These are phyloP conservation scores for Ceratosolen solmsi DNA, from an alignment of 1,140 invertebrate species.

Conservation along the genomic window DNA sequence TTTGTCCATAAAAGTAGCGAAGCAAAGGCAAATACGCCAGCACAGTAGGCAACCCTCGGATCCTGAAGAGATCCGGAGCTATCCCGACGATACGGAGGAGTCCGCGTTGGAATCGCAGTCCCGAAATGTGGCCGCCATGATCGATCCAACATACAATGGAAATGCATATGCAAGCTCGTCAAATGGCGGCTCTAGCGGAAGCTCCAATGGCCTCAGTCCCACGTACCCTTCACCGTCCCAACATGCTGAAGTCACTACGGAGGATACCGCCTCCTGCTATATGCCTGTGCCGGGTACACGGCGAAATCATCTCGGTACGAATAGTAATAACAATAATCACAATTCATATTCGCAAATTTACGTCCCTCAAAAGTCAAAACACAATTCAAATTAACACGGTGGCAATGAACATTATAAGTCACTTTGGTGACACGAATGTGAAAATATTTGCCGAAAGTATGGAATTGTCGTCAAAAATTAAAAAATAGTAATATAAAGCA, in stretches of 20 bases:
- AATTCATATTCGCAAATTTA: no score
- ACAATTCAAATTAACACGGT: no score
- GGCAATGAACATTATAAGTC: no score
- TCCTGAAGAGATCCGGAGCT: conserved; percentile 69
- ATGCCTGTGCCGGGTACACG: conserved; percentile 87
- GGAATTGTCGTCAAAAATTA: no score
- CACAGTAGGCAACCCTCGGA: conserved; percentile 65
- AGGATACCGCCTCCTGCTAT: conserved; percentile 78
- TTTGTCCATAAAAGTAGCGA: conserved; percentile 39
- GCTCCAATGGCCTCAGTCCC: conserved; percentile 60
- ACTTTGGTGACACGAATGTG: no score
- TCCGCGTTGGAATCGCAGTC: conserved; percentile 49
- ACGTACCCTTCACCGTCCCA: conserved; percentile 64
- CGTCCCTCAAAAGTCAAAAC: no score
- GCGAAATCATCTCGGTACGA: conserved; percentile 68
- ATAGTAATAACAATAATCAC: no score
- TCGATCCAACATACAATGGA: conserved; percentile 71
- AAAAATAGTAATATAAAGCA: no score
- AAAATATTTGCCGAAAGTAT: no score
- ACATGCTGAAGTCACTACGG: conserved; percentile 60
- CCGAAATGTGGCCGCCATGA: conserved; percentile 70
- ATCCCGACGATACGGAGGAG: conserved; percentile 2
- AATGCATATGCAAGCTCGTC: conserved; percentile 61
- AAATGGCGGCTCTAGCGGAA: conserved; percentile 61
- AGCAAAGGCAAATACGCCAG: conserved; percentile 48